Base-by-base conservation (phyloP, 1,140 invertebrate species). In the Sweltsa coloradensis region DNA sequence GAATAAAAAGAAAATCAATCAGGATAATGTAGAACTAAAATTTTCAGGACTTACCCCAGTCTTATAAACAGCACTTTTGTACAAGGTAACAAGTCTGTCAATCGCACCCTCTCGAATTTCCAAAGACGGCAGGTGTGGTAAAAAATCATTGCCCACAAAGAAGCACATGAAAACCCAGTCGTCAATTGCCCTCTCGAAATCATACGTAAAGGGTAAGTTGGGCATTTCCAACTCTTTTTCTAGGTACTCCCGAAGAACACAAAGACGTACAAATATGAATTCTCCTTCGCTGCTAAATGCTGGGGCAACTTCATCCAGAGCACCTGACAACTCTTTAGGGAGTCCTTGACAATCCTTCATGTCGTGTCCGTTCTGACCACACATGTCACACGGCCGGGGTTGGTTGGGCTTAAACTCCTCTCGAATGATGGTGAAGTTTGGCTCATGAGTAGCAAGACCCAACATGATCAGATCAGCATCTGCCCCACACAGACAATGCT, bases 111-210 rank as follows among this genome's bases (percentile, higher is more conserved):
- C 97, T 49, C 96, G 74, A 58, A 99, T 99, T 74, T 99, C 96
- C 49, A 99, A 68, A 19, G 93, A 97, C 13, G 97, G 97, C 47
- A 99, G 72, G 75, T 99, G 97, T 13, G 97, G 97, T 53, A 99
- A 66, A 65, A 99, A 99, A 72, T 99, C 97, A 69, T 99, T 99
- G 34, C 97, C 97, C 46, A 99, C 97, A 71, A 99, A 99, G 70
- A 99, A 99, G 68, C 97, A 99, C 92, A 99, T 97, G 63, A 99
- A 98, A 83, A 81, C 95, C 95, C 96, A 99, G 69, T 99, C 97
- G 66, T 99, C 97, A 2, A 97, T 61, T 2, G 80, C 90, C 50
- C 91, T 68, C 60, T 97, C 89, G 60, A 91, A 89, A 55, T 89
- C 83, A 61, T 89, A 91, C 36, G 76, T 67, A 62, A 98, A 98